phyloP scores from a whole-genome alignment of 2,113 vertebrate genomes.

The Xiphophorus couchianus region DNA sequence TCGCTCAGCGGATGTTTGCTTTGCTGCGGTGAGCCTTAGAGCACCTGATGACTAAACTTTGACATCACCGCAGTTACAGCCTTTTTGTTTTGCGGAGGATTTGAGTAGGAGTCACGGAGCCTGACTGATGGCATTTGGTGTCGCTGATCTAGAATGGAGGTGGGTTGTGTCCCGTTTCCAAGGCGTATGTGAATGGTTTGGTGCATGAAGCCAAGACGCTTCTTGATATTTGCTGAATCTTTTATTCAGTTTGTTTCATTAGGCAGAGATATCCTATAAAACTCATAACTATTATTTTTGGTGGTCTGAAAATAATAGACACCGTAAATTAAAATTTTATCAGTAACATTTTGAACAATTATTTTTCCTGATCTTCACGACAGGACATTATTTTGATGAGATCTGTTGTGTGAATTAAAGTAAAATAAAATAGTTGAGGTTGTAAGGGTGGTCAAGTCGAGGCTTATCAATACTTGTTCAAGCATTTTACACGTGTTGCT shows the following conservation, averaged over 20 bases:
- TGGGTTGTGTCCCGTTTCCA: slow-evolving; percentile 6
- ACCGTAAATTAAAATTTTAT: not conserved
- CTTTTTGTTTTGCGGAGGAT: slow-evolving; percentile 25
- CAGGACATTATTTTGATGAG: not conserved
- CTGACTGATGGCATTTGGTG: slow-evolving; percentile 37
- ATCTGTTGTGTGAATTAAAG: not conserved
- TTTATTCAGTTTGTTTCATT: not conserved
- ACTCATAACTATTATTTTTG: too few relatives aligned
- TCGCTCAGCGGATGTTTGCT: slow-evolving; percentile 34
- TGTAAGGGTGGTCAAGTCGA: not conserved
- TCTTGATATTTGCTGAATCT: not conserved
- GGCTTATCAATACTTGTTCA: not conserved
- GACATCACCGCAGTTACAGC: slow-evolving; percentile 26
- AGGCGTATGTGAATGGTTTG: not conserved
- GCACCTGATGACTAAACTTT: slow-evolving; percentile 41
- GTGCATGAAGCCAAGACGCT: too few relatives aligned
- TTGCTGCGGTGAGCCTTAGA: slow-evolving; percentile 31
- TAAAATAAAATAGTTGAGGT: not conserved
- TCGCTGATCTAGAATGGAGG: slow-evolving; percentile 50
- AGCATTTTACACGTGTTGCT: not conserved
- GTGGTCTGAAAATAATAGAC: not conserved
- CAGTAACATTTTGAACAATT: not conserved
- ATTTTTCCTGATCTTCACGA: not conserved
- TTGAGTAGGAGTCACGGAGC: slow-evolving; percentile 36
- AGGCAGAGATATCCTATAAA: too few relatives aligned